A percentile compares a stretch with the other conserved stretches of the same genome.
Evolutionary conservation across 2,797 vertebrate species (phyloP).

Genomic region (Phaenicophaeus curvirostris): DNA sequence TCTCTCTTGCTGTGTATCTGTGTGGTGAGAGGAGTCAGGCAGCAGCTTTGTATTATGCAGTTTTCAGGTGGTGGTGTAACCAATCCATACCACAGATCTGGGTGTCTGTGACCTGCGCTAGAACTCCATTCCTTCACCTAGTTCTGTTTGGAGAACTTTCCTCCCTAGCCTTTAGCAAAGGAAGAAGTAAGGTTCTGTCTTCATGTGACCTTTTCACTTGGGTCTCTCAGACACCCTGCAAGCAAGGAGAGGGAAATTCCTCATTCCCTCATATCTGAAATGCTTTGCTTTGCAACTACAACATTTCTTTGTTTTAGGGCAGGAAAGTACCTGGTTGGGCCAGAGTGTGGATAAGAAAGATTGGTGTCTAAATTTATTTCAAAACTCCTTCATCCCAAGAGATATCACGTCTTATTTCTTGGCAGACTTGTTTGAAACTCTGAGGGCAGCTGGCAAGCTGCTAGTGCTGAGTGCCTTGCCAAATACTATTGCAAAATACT

Average conservation of each 20-base stretch:
- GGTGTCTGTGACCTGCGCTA: background rate
- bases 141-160: background rate
- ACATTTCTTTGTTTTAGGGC: background rate
- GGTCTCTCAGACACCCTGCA: background rate
- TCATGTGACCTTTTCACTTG: background rate
- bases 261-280: background rate
- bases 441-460: background rate
- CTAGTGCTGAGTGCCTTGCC: background rate
- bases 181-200: background rate
- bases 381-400: constrained; percentile 6
- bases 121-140: background rate
- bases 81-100: rapidly evolving
- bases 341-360: background rate
- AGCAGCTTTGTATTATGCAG: background rate
- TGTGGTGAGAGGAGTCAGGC: background rate
- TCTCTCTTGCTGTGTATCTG: rapidly evolving
- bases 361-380: background rate
- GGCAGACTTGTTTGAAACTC: background rate
- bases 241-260: background rate
- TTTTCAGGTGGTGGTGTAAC: background rate
- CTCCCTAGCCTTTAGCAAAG: background rate
- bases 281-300: background rate
- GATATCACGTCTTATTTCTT: constrained; percentile 1
- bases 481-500: constrained; percentile 18
- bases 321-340: constrained; percentile 11